Base-by-base conservation (phyloP, 2,888 invertebrate species). In the Pterostichus niger region DNA sequence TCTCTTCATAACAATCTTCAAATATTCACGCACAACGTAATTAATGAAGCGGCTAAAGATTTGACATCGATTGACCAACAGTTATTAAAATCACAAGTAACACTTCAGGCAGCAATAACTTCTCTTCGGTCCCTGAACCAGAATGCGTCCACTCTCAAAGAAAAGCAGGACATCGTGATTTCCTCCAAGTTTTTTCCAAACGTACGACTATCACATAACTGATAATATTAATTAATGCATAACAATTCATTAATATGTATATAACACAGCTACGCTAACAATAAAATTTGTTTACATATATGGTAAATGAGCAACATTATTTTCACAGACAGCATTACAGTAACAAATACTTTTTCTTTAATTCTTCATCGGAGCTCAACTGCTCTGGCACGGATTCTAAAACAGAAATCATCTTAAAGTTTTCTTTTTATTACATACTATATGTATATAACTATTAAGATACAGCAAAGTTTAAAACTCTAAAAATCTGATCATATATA, bases 41-140 rank as follows among this genome's bases (percentile, higher is more conserved):
- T 88, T 9, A 86, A 86, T 33, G 88, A 89, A 83, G 88, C 89
- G 35, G 85, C 84, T 31, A 88, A 87, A 85, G 87, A 85, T 83
- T 85, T 90, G 78, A 87, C 86, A 82, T 80, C 84, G 15, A 85
- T 88, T 76, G 89, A 90, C 81, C 88, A 89, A 77, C 88, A 89
- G 64, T 85, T 90, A 54, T 84, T 90, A 76, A 87, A 87, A 83
- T 89, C 89, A 11, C 90, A 90, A 85, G 82, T 89, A 24, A 89
- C 88, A 6, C 82, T 90, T 71, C 89, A 90, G 85, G 87, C 86
- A 77, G 89, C 90, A 7, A 88, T 89, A 10, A 87, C 88, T 17
- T 87, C 89, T 0, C 84, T 90, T 44, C 87, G 88, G 84, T 84
- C 87, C 9, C 85, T 90, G 15, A 88, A 88, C 83, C 84, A 87